These are phyloP conservation scores for Cephus pygmeus DNA, from an alignment of 2,888 invertebrate species.

Conservation along the genomic window DNA sequence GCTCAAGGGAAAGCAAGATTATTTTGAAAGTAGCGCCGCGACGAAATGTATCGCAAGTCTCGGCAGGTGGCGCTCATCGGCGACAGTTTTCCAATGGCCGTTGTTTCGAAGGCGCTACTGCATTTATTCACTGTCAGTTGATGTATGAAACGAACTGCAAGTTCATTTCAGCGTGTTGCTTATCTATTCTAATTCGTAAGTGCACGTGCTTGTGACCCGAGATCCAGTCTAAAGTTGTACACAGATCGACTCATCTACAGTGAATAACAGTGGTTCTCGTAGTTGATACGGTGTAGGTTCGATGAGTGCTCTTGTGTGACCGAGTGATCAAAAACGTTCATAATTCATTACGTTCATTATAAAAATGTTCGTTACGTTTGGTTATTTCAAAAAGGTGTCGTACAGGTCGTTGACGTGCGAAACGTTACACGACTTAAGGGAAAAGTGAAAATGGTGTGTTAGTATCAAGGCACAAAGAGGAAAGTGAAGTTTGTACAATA, in stretches of 20 bases:
- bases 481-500: background rate
- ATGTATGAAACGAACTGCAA: background rate
- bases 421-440: background rate
- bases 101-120: background rate
- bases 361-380: background rate
- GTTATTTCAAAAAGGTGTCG: background rate
- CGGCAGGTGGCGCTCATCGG: background rate
- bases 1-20: background rate
- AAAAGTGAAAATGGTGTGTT: background rate
- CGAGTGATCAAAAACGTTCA: background rate
- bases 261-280: background rate
- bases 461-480: background rate
- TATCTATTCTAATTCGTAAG: background rate
- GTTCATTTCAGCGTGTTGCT: background rate
- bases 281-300: background rate
- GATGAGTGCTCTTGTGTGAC: background rate
- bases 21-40: background rate
- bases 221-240: background rate
- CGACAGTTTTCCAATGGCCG: background rate
- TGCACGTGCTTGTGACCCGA: background rate
- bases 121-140: background rate
- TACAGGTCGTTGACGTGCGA: background rate
- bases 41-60: background rate
- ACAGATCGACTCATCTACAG: background rate
- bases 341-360: background rate